phyloP scores from a whole-genome alignment of 2,797 vertebrate genomes.

The Acanthurus tractus region DNA sequence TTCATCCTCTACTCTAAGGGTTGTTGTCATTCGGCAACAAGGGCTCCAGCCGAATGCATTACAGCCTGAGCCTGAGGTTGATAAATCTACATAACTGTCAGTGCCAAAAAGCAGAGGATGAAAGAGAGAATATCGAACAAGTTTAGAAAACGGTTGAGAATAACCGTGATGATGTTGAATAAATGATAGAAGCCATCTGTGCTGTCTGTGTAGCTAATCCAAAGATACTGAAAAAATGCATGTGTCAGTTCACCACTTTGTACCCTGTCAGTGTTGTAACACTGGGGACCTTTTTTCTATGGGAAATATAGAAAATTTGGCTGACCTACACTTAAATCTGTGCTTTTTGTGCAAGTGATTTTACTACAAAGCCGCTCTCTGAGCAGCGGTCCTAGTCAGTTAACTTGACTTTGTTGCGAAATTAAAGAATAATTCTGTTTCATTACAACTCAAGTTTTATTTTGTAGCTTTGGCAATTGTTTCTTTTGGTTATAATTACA shows the following conservation, averaged over 20 bases:
- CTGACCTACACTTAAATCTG: not conserved
- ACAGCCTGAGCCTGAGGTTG: slow-evolving; percentile 45
- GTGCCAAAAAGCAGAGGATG: not conserved
- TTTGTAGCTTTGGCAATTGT: slow-evolving; percentile 10
- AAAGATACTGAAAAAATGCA: slow-evolving; percentile 22
- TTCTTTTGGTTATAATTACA: slow-evolving; percentile 9
- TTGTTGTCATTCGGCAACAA: slow-evolving; percentile 64
- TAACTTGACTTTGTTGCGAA: not conserved
- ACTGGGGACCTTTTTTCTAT: not conserved
- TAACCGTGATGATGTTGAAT: slow-evolving; percentile 37
- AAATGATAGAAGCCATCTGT: slow-evolving; percentile 22
- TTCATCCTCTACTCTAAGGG: slow-evolving; percentile 62
- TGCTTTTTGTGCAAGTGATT: slow-evolving; percentile 11
- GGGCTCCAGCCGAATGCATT: slow-evolving; percentile 44
- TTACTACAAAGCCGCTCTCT: slow-evolving; percentile 10
- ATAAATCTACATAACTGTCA: slow-evolving; percentile 66
- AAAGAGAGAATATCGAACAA: slow-evolving; percentile 31
- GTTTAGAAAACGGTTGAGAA: slow-evolving; percentile 27
- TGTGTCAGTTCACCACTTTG: slow-evolving; percentile 16
- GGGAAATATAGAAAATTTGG: not conserved
- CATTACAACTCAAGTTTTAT: not conserved
- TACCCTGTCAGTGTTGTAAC: not conserved
- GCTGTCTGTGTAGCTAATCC: not conserved
- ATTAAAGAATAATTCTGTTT: slow-evolving; percentile 21
- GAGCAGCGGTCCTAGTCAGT: not conserved